Conservation (phyloP, 2,113 vertebrate genomes). For the Istiophorus platypterus region DNA sequence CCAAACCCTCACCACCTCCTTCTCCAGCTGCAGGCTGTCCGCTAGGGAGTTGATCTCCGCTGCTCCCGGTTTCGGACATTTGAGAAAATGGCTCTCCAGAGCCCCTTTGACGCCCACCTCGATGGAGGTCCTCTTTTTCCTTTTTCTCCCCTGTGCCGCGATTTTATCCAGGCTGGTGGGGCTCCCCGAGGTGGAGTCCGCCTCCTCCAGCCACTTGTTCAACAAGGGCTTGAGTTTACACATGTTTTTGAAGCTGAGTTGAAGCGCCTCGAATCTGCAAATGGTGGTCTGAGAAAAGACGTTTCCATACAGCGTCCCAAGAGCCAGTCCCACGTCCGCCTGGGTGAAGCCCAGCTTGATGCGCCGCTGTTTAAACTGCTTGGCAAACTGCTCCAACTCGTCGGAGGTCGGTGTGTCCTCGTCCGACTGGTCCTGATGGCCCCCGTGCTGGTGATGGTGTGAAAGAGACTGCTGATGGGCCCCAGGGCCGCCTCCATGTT, state of each 20-base stretch:
- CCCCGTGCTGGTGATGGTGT: constrained; percentile 86
- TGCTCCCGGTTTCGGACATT: constrained; percentile 97
- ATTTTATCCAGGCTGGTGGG: constrained; percentile 99
- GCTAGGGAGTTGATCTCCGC: constrained; percentile 97
- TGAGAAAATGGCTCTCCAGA: constrained; percentile 99
- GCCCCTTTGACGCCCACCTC: constrained; percentile 99
- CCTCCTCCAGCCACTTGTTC: constrained; percentile 99
- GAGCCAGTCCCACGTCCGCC: constrained; percentile 97
- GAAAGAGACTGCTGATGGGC: constrained; percentile 83
- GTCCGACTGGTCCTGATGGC: constrained; percentile 93
- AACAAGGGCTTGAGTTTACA: constrained; percentile 99
- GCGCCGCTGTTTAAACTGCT: constrained; percentile 98
- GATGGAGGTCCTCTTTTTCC: constrained; percentile 99
- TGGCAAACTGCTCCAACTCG: constrained; percentile 99
- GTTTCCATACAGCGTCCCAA: constrained; percentile 98
- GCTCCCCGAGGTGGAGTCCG: constrained; percentile 97
- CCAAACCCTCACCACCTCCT: constrained; percentile 99
- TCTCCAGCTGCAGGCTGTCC: constrained; percentile 99
- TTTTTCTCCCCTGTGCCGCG: constrained; percentile 96
- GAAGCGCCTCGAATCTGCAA: constrained; percentile 99
- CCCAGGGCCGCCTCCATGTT: constrained; percentile 85
- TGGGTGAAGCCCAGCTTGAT: constrained; percentile 99
- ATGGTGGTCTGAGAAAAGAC: constrained; percentile 99
- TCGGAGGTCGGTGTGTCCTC: constrained; percentile 99
- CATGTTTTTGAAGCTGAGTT: constrained; percentile 99